A percentile compares a stretch with the other conserved stretches of the same genome.
phyloP scores from a whole-genome alignment of 2,113 vertebrate species.

The Cygnus buccinator region DNA sequence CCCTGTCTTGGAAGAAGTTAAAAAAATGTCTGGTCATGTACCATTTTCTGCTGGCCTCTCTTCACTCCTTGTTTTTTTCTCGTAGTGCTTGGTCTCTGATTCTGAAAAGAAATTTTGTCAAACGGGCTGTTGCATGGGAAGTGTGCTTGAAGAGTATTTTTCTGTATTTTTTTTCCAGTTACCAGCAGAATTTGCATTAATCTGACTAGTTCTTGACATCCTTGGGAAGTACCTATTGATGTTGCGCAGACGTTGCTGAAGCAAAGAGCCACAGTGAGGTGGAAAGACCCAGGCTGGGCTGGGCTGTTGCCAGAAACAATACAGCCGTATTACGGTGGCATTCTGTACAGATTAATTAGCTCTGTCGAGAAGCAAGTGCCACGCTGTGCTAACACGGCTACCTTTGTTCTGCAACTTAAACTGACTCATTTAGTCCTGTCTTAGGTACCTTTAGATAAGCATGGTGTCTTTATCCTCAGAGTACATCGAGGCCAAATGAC shows the following conservation, averaged over 20 bases:
- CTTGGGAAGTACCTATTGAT: not conserved
- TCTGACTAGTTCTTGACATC: not conserved
- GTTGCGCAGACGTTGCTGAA: not conserved
- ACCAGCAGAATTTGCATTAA: not conserved
- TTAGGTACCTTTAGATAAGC: not conserved
- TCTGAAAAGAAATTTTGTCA: not conserved
- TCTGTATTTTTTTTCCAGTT: not conserved
- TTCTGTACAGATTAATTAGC: constrained; percentile 25
- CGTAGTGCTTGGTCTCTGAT: not conserved
- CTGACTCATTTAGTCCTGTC: not conserved
- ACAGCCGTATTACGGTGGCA: not conserved
- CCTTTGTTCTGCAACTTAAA: not conserved
- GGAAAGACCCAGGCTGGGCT: not conserved
- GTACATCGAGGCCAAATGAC: not conserved
- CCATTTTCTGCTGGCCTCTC: not conserved
- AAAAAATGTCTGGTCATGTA: not conserved
- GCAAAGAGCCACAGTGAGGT: not conserved
- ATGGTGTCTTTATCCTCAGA: not conserved
- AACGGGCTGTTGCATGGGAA: not conserved
- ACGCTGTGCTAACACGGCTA: not conserved
- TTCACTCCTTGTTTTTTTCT: not conserved
- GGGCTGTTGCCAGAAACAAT: constrained; percentile 28
- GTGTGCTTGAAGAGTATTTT: not conserved
- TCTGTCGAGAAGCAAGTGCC: not conserved
- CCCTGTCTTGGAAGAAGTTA: not conserved